phyloP scores from a whole-genome alignment of 2,113 vertebrate species.

The Struthidea cinerea region DNA sequence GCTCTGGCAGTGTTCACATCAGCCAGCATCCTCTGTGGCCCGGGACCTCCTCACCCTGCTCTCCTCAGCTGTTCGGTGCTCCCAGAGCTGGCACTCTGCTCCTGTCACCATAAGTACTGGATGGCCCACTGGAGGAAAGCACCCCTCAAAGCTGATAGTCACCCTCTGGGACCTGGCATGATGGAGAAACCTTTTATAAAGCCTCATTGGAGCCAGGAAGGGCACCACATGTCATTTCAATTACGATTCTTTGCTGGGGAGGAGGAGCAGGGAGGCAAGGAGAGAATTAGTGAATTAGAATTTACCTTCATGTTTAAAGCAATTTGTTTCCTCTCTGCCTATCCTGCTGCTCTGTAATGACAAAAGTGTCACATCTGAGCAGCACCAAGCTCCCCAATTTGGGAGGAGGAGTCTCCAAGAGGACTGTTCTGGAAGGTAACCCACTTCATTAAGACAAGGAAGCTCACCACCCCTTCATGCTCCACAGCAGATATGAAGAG shows the following conservation, averaged over 20 bases:
- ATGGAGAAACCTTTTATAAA: background rate
- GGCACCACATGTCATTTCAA: background rate
- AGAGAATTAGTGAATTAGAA: background rate
- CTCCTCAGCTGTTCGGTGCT: background rate
- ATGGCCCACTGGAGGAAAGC: rapidly evolving
- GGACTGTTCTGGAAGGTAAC: background rate
- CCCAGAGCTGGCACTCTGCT: background rate
- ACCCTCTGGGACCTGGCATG: background rate
- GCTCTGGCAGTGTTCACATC: rapidly evolving
- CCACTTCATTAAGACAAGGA: background rate
- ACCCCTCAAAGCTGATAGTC: background rate
- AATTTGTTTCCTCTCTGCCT: background rate
- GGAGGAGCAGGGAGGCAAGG: background rate
- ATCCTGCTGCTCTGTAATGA: background rate
- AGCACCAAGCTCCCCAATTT: background rate
- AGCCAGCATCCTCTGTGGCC: background rate
- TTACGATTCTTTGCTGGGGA: background rate
- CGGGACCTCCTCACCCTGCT: background rate
- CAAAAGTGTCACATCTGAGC: background rate
- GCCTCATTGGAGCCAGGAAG: background rate
- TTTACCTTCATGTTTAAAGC: background rate
- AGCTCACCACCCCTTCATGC: rapidly evolving
- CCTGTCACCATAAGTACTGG: rapidly evolving
- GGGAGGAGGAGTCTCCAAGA: background rate
- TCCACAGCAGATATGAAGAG: background rate